These are phyloP conservation scores for Zoanthus gigantus DNA, from an alignment of 92 coral and sea anemone species.

Conservation along the genomic window DNA sequence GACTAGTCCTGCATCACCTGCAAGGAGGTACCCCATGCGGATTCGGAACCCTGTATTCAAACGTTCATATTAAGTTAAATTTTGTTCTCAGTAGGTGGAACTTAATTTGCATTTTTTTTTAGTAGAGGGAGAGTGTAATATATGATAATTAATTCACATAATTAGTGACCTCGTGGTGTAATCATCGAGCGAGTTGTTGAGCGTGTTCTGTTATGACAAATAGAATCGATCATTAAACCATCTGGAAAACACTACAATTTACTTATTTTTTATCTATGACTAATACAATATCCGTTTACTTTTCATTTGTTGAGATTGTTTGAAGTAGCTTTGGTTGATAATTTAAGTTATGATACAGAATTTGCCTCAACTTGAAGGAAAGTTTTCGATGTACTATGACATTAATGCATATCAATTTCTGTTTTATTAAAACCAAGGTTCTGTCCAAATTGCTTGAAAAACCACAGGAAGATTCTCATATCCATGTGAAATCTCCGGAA, in stretches of 20 bases:
- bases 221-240: neutral
- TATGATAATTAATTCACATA: neutral
- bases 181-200: no score
- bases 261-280: neutral
- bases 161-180: constrained; percentile 1
- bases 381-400: neutral
- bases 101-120: neutral
- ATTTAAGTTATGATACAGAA: neutral
- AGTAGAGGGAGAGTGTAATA: constrained; percentile 23
- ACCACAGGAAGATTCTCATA: no score
- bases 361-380: neutral
- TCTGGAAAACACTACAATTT: neutral
- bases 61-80: constrained; percentile 12
- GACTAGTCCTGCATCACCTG: constrained; percentile 21
- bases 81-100: neutral
- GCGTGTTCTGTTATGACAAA: neutral
- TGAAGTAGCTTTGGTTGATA: neutral
- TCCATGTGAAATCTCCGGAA: no score
- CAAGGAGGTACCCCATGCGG: constrained; percentile 23
- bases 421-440: no score
- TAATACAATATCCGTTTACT: neutral
- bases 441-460: no score
- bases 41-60: constrained; percentile 23
- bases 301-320: neutral
- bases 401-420: neutral